Base-by-base conservation (phyloP, 1,140 invertebrate genomes). In the Heliconius hewitsoni region DNA sequence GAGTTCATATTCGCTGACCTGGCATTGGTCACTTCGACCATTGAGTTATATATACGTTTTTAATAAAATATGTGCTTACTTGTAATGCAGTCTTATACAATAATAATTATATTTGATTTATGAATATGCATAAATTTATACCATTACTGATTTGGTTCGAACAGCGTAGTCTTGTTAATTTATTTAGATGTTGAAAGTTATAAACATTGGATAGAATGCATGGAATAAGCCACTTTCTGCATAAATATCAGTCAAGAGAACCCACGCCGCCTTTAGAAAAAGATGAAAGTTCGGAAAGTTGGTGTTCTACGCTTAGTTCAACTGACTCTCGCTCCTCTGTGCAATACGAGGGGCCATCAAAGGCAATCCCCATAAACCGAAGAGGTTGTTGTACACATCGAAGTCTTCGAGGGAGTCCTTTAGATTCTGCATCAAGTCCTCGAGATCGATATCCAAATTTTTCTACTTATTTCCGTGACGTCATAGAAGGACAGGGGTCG, bases 401-500 rank as follows among this genome's bases (percentile, higher is more conserved):
- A 76, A 89, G 86, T 76, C 39, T 89, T 52, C 85, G 90, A 23
- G 87, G 87, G 2, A 89, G 86, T 46, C 89, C 89, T n/a, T 85
- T 88, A 50, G 90, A 93, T 73, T 86, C 86, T 55, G 87, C 90
- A 9, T 90, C 86, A 71, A 94, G 91, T 87, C 91, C 91, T 77
- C 85, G 91, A 8, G 91, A 93, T 74, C 79, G 88, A n/a, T 93
- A 92, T 82, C 88, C 89, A 16, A 92, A 90, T 74, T 92, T 93
- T 77, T 85, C 89, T 2, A 89, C 85, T 76, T 92, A 92, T 78
- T 92, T 89, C 73, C 89, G 91, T 16, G 92, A 94, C 73, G 87
- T 89, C 2, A 89, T 89, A 82, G 90, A 93, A 74, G 77, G 71
- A 13, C 86, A 82, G 70, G 77, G 78, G 3, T 82, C 86, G 8